Conservation (phyloP, 2,113 vertebrate genomes). For the Empidonax alnorum region DNA sequence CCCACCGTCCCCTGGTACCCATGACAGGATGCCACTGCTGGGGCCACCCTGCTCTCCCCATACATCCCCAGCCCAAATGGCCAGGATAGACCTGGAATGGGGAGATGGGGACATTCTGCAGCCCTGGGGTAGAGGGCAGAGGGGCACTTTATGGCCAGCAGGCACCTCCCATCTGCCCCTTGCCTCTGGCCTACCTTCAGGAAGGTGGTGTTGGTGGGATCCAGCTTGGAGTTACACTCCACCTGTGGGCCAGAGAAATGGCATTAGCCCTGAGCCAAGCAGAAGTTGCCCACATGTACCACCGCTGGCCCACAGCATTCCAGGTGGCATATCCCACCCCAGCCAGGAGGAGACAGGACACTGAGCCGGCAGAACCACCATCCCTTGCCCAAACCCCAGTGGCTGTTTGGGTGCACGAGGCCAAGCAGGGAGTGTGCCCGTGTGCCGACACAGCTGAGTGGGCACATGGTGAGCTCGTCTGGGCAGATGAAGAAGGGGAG, state of each 20-base stretch:
- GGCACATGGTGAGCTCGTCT: not conserved
- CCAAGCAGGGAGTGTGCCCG: not conserved
- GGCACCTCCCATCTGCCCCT: fast-evolving
- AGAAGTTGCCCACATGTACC: not conserved
- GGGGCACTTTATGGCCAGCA: not conserved
- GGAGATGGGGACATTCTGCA: not conserved
- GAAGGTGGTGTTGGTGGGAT: constrained; percentile 96
- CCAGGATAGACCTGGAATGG: not conserved
- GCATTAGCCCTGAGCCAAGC: not conserved
- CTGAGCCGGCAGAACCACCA: fast-evolving
- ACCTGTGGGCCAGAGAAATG: constrained; percentile 74
- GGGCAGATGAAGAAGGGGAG: not conserved
- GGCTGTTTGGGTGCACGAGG: not conserved
- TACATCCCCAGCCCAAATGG: not conserved
- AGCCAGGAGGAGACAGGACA: not conserved
- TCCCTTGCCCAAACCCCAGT: not conserved
- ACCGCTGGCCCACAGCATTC: not conserved
- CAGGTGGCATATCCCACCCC: not conserved
- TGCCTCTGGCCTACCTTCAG: constrained; percentile 83
- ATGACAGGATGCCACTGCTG: not conserved
- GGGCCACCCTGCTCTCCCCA: not conserved
- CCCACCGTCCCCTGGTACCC: not conserved
- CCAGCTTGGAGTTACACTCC: constrained; percentile 98
- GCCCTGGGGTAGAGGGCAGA: not conserved
- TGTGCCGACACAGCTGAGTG: fast-evolving